Evolutionary conservation across 2,888 invertebrate genomes (phyloP), one percentile per base, ranked within the genome.

Genomic region (Hydriomena furcata): DNA sequence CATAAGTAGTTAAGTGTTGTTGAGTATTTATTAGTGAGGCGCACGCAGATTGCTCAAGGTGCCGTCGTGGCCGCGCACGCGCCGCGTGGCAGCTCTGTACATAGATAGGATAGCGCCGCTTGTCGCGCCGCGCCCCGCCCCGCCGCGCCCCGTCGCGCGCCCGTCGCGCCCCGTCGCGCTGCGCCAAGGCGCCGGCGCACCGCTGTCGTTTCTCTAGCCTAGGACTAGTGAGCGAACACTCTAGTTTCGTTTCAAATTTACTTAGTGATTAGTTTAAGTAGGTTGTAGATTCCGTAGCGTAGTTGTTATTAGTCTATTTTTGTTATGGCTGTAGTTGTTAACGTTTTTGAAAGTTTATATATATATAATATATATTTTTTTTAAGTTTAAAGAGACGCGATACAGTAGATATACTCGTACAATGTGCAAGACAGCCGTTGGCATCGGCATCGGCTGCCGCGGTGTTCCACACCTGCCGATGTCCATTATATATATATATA

Each of bases 251-350:
- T 85, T 84, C 76, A 80, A 79, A 77, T 80, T 84, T 74, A 84
- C 78, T 81, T 87, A 89, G 86, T 76, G 71, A 66, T 79, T 88
- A 89, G 87, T 82, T 76, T 88, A 87, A 78, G 81, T 88, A 89
- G 87, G 73, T 65, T 58, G 84, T 89, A 89, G 88, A 76, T 82
- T 84, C 81, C 84, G 84, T 89, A 89, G 89, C 56, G 81, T 89
- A 88, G 87, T 82, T 71, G 81, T 87, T 85, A 81, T 84, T 89
- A 89, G 86, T 80, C 54, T 88, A 87, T 87, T 89, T 89, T 89
- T 88, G 87, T 88, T 89, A 89, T 88, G 87, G 86, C 88, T 84
- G 88, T 88, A 89, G 89, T 80, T 86, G 88, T 89, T 88, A 87
- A 88, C 81, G 78, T 84, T 88, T 85, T 86, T 82, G 76, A 86